A percentile compares a stretch with the other conserved stretches of the same genome.
Conservation (phyloP, 2,113 vertebrate genomes). For the Chauna torquata region DNA sequence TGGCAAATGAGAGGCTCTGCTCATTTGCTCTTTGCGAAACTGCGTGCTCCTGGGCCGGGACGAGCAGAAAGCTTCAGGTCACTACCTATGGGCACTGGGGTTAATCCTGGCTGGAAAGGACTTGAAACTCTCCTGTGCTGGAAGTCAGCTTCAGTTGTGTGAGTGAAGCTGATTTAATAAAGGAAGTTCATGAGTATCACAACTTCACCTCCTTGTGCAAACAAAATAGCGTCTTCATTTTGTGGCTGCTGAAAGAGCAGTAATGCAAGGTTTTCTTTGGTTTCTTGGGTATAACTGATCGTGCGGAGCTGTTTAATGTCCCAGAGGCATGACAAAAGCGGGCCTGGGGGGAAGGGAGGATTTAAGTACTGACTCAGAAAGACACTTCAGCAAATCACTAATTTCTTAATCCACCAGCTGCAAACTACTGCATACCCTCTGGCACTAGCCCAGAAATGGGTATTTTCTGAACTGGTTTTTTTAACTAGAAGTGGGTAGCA, state of each 20-base stretch:
- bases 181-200: background rate
- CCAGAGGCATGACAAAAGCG: background rate
- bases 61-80: background rate
- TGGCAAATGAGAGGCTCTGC: background rate
- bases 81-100: background rate
- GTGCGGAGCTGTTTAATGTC: background rate
- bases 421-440: background rate
- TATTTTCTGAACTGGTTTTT: background rate
- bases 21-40: background rate
- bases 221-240: accelerated
- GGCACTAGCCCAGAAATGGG: background rate
- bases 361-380: background rate
- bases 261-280: background rate
- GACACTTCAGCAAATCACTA: background rate
- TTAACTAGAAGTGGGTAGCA: background rate
- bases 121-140: background rate
- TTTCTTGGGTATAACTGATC: accelerated
- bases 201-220: background rate
- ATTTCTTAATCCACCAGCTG: background rate
- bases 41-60: background rate
- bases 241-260: background rate
- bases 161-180: background rate
- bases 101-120: background rate
- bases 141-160: background rate
- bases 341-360: background rate